Conservation (phyloP, 2,797 vertebrate genomes). For the Halcyon chelicuti region DNA sequence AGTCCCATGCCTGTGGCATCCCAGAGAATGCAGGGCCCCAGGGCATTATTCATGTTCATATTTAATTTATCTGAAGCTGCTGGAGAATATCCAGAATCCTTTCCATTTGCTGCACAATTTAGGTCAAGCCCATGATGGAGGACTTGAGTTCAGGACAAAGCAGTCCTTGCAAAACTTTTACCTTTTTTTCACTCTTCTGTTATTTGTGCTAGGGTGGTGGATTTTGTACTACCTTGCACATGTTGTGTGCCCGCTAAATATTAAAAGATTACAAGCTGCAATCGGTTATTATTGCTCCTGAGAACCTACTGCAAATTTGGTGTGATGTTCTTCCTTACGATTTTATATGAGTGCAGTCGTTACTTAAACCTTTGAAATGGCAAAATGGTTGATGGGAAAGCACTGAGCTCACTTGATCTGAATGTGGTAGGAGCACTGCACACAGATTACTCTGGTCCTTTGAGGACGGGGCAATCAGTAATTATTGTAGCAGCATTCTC, state of each 20-base stretch:
- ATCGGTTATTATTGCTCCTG: neutral
- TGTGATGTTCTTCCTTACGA: neutral
- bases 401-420: neutral
- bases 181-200: neutral
- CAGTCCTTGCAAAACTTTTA: neutral
- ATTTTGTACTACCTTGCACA: neutral
- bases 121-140: neutral
- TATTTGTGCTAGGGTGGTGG: neutral
- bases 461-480: neutral
- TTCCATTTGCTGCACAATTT: neutral
- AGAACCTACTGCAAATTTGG: neutral
- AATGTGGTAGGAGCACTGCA: neutral
- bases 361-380: neutral
- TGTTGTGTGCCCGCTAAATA: neutral
- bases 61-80: slow-evolving; percentile 37
- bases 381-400: neutral
- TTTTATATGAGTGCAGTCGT: neutral
- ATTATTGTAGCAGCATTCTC: neutral
- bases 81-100: slow-evolving; percentile 44
- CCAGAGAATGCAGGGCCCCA: neutral
- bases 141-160: neutral
- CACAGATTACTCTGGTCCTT: neutral
- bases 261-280: neutral
- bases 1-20: slow-evolving; percentile 8
- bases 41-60: slow-evolving; percentile 35